These are phyloP conservation scores for Gallirallus australis DNA, from an alignment of 2,797 vertebrate genomes.

Conservation along the genomic window DNA sequence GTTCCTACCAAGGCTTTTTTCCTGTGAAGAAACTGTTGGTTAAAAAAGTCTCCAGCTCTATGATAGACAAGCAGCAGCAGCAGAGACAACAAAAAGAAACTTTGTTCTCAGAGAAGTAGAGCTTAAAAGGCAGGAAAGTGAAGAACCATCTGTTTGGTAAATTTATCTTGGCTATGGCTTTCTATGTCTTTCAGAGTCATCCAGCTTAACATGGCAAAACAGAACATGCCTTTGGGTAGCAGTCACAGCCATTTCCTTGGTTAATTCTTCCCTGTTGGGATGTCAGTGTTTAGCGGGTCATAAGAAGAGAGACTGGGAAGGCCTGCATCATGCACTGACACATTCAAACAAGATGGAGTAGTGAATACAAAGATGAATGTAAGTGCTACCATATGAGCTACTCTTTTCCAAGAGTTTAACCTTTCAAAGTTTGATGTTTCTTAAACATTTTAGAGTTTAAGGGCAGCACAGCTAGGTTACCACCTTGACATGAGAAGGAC, in stretches of 20 bases:
- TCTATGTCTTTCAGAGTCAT: background rate
- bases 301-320: background rate
- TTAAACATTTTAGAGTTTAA: background rate
- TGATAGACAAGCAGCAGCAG: background rate
- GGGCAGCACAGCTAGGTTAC: background rate
- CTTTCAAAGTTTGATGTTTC: too few species aligned
- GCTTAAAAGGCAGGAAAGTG: background rate
- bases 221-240: background rate
- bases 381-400: background rate
- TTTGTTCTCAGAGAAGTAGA: background rate
- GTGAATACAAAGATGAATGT: background rate
- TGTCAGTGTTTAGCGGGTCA: background rate
- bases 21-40: background rate
- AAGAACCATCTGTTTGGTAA: background rate
- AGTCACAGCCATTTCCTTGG: background rate
- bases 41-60: background rate
- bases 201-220: background rate
- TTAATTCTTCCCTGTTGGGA: background rate
- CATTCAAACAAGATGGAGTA: background rate
- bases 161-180: background rate
- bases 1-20: background rate
- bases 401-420: background rate
- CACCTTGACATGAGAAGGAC: background rate
- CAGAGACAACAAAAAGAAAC: background rate
- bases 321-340: background rate